Evolutionary conservation across 2,113 vertebrate genomes (phyloP).

Genomic region (Macaca fascicularis): T2T-MFA8v1.1 NC_088380.1:61351501-61352000

Average conservation of each 20-base stretch:
- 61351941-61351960: no score
- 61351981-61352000: background rate
- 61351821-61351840: background rate
- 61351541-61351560: background rate
- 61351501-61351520: background rate
- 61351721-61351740: background rate
- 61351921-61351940: background rate
- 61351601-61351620: background rate
- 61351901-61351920: background rate
- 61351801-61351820: background rate
- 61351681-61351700: background rate
- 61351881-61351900: background rate
- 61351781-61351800: background rate
- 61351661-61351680: background rate
- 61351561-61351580: background rate
- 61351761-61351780: background rate
- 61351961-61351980: no score
- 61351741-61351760: background rate
- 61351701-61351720: background rate
- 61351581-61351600: background rate
- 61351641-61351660: background rate
- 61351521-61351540: rapidly evolving
- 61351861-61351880: rapidly evolving
- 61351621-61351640: background rate
- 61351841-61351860: background rate